Conservation (phyloP, 2,113 vertebrate species). For the Marcusenius ussheri region DNA sequence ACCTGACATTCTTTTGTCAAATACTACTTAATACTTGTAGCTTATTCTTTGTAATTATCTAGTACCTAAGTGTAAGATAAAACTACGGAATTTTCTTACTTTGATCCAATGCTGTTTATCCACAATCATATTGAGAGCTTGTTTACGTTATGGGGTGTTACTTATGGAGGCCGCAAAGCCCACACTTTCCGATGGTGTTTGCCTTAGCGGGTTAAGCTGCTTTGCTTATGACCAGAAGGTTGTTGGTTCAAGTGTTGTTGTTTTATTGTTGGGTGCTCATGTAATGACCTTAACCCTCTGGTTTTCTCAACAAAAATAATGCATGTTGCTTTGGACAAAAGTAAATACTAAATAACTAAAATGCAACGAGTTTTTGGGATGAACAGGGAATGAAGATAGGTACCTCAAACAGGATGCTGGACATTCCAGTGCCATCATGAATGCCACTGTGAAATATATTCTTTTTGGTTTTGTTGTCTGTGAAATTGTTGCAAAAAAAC, state of each 20-base stretch:
- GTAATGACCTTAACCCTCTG: not conserved
- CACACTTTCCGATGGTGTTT: not conserved
- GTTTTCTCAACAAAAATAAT: not conserved
- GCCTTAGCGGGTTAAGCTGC: not conserved
- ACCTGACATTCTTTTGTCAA: not conserved
- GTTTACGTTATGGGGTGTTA: not conserved
- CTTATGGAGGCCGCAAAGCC: not conserved
- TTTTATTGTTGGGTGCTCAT: not conserved
- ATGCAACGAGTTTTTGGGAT: not conserved
- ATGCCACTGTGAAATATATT: not conserved
- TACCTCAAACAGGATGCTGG: not conserved
- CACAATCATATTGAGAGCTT: not conserved
- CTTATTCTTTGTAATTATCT: not conserved
- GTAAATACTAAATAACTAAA: not conserved
- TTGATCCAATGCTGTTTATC: not conserved
- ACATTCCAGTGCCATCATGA: not conserved
- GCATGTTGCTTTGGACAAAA: not conserved
- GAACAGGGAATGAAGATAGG: not conserved
- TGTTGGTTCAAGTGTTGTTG: not conserved
- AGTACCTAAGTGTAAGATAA: not conserved
- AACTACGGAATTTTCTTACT: not conserved
- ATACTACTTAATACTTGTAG: not conserved
- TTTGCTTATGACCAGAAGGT: not conserved
- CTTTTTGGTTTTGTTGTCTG: not conserved
- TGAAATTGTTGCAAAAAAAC: not conserved